Base-by-base conservation (phyloP, 1,140 invertebrate species). In the Meloidogyne exigua region DNA sequence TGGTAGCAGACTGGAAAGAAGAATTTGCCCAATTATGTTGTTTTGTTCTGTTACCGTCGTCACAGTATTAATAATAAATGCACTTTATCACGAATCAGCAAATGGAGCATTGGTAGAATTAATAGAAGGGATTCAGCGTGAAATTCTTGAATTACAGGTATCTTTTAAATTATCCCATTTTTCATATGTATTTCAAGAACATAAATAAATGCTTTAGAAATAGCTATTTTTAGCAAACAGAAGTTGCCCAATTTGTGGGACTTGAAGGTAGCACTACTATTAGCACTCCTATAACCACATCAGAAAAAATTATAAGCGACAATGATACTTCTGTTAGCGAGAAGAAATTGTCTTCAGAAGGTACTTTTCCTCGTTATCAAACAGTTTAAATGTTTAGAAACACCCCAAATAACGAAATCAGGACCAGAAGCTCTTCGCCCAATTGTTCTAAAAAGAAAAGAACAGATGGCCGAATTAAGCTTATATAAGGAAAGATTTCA, bases 61-160 rank as follows among this genome's bases (percentile, higher is more conserved):
- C 39, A 69, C 44, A 25, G 68, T 65, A 18, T 42, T 76, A 28
- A 39, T 75, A 26, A 76, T 76, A 32, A 44, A 76, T 32, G 68
- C 65, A 73, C n/a, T 76, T 12, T 76, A 65, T 44, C 68, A 76
- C 23, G 75, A 76, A 44, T 36, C 36, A 13, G 67, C 68, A n/a
- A 65, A 72, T n/a, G 26, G 68, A 23, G 73, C 39, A 21, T 39
- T 74, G 2, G 21, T 32, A 12, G 28, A 76, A 65, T 75, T 69
- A 26, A 72, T 76, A 28, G 66, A 66, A 25, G 57, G 32, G 1
- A 23, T 76, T 57, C 26, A 74, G n/a, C n/a, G 23, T 21, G 72
- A 73, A 64, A 62, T 73, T 26, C 23, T 62, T 2, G 49, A 42
- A 26, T 65, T 73, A 23, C 72, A 73, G 57, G 72, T 65, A 62